These are phyloP conservation scores for Salvelinus sp. DNA, from an alignment of 2,113 vertebrate species.

Conservation along the genomic window DNA sequence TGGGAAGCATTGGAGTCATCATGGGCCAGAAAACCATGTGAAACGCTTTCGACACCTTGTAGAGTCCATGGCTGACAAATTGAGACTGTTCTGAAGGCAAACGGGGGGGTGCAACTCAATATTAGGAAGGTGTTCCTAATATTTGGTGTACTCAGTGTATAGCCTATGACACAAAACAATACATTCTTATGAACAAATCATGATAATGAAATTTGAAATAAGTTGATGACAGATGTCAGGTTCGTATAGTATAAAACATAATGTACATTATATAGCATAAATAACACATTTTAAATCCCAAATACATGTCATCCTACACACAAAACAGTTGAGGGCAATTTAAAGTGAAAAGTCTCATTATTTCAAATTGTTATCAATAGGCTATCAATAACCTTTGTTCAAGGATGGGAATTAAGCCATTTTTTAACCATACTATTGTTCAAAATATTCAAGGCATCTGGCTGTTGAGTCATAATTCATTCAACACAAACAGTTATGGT, in stretches of 20 bases:
- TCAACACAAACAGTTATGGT: background rate
- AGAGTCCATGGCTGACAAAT: no score
- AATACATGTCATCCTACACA: background rate
- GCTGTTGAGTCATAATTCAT: slow-evolving; percentile 22
- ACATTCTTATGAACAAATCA: slow-evolving; percentile 22
- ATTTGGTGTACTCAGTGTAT: no score
- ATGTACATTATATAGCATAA: slow-evolving; percentile 21
- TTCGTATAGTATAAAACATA: background rate
- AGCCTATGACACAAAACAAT: slow-evolving; percentile 3
- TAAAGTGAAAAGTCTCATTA: background rate
- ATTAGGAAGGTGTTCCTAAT: no score
- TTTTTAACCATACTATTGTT: background rate
- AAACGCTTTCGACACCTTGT: no score
- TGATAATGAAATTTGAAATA: slow-evolving; percentile 24
- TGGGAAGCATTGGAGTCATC: no score
- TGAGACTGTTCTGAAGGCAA: no score
- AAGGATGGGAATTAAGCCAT: slow-evolving; percentile 14
- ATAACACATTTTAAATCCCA: slow-evolving; percentile 32
- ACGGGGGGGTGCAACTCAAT: no score
- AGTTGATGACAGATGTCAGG: background rate
- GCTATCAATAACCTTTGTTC: background rate
- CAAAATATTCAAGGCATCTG: slow-evolving; percentile 30
- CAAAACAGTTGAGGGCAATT: slow-evolving; percentile 4
- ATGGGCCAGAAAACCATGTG: no score
- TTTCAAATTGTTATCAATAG: background rate